These are phyloP conservation scores for Polyploca ridens DNA, from an alignment of 2,888 invertebrate species.

Conservation along the genomic window DNA sequence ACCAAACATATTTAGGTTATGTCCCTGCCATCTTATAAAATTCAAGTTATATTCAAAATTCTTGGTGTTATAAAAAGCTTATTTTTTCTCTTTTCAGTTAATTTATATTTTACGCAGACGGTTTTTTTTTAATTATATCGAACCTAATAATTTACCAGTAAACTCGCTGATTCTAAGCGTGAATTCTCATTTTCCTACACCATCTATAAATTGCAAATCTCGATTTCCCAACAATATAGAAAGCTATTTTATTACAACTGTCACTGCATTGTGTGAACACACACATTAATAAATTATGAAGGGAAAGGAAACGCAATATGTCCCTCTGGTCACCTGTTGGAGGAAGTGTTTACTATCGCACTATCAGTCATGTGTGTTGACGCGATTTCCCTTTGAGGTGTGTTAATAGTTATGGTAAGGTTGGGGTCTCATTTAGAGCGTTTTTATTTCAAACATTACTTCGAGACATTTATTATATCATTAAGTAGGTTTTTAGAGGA, in stretches of 20 bases:
- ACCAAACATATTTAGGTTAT: no score
- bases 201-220: neutral
- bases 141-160: no score
- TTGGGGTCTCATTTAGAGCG: neutral
- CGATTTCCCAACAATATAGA: neutral
- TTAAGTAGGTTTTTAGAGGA: neutral
- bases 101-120: no score
- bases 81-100: no score
- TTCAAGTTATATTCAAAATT: no score
- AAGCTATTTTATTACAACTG: neutral
- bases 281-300: neutral
- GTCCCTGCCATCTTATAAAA: no score
- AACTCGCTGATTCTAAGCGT: no score
- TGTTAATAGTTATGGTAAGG: slow-evolving; percentile 13
- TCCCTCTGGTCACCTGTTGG: slow-evolving; percentile 17
- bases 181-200: neutral
- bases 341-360: slow-evolving; percentile 47
- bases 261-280: neutral
- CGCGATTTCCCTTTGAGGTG: slow-evolving; percentile 36
- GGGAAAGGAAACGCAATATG: neutral
- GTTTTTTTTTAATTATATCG: no score
- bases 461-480: no score
- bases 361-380: slow-evolving; percentile 51
- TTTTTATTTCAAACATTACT: neutral
- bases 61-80: no score